Base-by-base conservation (phyloP, 2,113 vertebrate genomes). In the Hemichromis elongatus region DNA sequence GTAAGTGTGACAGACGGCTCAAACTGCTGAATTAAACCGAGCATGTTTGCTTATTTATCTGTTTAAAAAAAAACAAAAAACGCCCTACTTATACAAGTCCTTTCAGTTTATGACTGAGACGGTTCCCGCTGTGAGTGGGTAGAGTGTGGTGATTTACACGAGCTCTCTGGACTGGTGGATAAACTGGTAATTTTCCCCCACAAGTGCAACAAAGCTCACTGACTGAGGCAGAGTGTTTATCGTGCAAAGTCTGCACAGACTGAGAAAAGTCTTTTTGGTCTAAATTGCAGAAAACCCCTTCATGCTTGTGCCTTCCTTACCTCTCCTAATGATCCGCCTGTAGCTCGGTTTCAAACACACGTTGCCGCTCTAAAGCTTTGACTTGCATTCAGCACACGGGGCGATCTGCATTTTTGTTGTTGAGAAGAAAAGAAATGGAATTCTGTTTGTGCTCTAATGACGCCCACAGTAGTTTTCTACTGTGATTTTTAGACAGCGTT, bases 331-430 rank as follows among this genome's bases (percentile, higher is more conserved):
- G 42, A 30, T 19, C 42, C 42, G 19, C 42, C 68, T 73, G 24
- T 73, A 30, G 68, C 68, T 75, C 9, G 1, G 42, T 50, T 75
- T 75, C 24, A 75, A 2, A 47, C 24, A 16, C 26, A 73, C 24
- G 3, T 73, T 50, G 68, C 19, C 14, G 16, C 40, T 47, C 40
- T 50, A 47, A 30, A 73, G 42, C 24, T 50, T 11, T 6, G 16
- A 11, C 42, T 73, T 28, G 16, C 3, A 12, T 30, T 73, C 26
- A 5, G 9, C 24, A 12, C 16, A 19, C 24, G 2, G 2, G 19
- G 68, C 68, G 5, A 5, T 28, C 66, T 47, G 0, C 0, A 0
- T 11, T 47, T 73, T 28, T 7, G 11, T 47, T 0, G 2, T 28
- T 28, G 2, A 73, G 66, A 19, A 47, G 68, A 47, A 28, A 73